Evolutionary conservation across 2,113 vertebrate species (phyloP).

Genomic region (Ophthalmolycus amberensis): DNA sequence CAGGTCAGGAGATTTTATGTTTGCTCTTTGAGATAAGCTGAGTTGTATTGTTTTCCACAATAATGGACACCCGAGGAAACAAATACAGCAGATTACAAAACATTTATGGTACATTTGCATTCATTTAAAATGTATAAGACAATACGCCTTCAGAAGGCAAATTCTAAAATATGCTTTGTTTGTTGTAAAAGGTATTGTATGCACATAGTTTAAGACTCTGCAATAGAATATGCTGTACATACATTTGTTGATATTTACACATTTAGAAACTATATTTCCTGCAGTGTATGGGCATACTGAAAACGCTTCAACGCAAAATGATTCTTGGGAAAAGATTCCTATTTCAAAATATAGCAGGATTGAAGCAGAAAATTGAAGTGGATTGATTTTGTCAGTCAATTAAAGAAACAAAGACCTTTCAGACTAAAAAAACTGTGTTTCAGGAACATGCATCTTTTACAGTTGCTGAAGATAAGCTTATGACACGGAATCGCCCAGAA

Average conservation of each 20-base stretch:
- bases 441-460: constrained; percentile 13
- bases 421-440: constrained; percentile 6
- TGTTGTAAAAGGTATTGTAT: neutral
- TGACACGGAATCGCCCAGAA: constrained; percentile 14
- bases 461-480: neutral
- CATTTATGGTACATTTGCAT: neutral
- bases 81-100: constrained; percentile 2
- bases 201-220: neutral
- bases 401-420: constrained; percentile 9
- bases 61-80: neutral
- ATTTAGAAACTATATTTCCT: neutral
- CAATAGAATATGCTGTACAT: neutral
- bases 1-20: constrained; percentile 24
- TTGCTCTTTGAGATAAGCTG: constrained; percentile 14
- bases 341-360: constrained; percentile 5
- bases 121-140: constrained; percentile 19
- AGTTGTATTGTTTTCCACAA: constrained; percentile 12
- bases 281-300: neutral
- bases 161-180: constrained; percentile 1
- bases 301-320: neutral
- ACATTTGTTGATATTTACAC: neutral
- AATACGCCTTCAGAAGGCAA: neutral
- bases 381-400: constrained; percentile 11
- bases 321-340: neutral
- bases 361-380: neutral